These are phyloP conservation scores for Lithophane socia DNA, from an alignment of 2,888 invertebrate species.

Conservation along the genomic window DNA sequence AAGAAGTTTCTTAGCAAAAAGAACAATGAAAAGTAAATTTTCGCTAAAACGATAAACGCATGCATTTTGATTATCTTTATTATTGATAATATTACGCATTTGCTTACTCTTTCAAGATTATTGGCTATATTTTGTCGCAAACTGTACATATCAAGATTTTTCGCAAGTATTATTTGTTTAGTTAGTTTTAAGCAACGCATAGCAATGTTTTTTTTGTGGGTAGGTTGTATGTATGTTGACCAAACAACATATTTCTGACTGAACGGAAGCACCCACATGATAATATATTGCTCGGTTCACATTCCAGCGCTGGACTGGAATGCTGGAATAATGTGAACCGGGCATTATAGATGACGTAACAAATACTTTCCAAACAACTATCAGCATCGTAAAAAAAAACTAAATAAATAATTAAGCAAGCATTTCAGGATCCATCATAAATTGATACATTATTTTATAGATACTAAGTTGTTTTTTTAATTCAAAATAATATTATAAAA, in stretches of 20 bases:
- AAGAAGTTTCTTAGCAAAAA: too few species aligned
- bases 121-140: conserved; percentile 10
- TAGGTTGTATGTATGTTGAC: not conserved
- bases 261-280: not conserved
- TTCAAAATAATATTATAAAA: not conserved
- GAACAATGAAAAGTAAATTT: not conserved
- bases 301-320: too few species aligned
- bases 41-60: conserved; percentile 30
- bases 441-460: not conserved
- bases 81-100: conserved; percentile 13
- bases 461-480: not conserved
- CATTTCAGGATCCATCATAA: not conserved
- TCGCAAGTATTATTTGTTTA: not conserved
- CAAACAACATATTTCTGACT: not conserved
- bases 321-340: too few species aligned
- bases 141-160: not conserved
- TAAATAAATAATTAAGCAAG: not conserved
- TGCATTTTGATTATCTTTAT: conserved; percentile 36
- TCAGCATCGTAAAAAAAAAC: not conserved
- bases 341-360: not conserved
- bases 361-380: too few species aligned
- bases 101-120: conserved; percentile 1
- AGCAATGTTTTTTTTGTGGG: not conserved
- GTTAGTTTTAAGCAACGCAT: conserved; percentile 8
- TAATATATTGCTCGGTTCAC: not conserved